Conservation (phyloP, 2,888 invertebrate species). For the Oxytorus armatus region DNA sequence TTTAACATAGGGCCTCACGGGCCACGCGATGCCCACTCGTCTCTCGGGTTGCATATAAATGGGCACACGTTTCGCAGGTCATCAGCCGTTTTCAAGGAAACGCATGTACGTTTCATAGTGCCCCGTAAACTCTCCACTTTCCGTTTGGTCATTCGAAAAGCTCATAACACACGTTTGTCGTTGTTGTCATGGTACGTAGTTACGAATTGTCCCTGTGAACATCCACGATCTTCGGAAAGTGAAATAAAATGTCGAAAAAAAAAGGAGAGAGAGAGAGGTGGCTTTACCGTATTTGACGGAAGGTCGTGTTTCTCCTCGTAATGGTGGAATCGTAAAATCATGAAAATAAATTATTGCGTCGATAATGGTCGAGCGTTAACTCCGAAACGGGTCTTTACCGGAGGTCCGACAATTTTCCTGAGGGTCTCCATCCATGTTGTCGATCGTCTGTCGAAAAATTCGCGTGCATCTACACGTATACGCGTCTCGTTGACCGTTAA, state of each 20-base stretch:
- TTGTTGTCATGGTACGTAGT: not conserved
- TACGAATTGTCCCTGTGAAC: not conserved
- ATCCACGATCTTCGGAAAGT: slow-evolving; percentile 11
- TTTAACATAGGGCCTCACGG: not conserved
- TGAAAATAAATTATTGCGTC: slow-evolving; percentile 80
- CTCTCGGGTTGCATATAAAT: slow-evolving; percentile 76
- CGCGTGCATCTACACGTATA: not conserved
- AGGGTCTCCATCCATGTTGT: slow-evolving; percentile 20
- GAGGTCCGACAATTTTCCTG: slow-evolving; percentile 40
- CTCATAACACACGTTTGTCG: slow-evolving; percentile 8
- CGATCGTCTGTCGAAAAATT: slow-evolving; percentile 34
- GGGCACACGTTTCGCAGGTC: slow-evolving; percentile 72
- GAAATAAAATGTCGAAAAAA: slow-evolving; percentile 3
- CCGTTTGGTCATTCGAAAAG: slow-evolving; percentile 22
- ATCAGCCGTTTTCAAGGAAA: slow-evolving; percentile 78
- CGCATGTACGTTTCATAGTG: slow-evolving; percentile 63
- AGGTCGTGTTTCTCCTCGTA: slow-evolving; percentile 67
- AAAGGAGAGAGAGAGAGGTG: not conserved
- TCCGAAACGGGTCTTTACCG: slow-evolving; percentile 62
- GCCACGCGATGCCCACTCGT: slow-evolving; percentile 69
- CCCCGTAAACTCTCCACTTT: not conserved
- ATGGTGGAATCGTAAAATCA: slow-evolving; percentile 75
- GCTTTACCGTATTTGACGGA: slow-evolving; percentile 40
- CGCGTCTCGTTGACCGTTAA: slow-evolving; percentile 58
- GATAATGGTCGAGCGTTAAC: slow-evolving; percentile 77